Evolutionary conservation across 1,140 invertebrate genomes (phyloP), one percentile per base, ranked within the genome.

Genomic region (Musca domestica): DNA sequence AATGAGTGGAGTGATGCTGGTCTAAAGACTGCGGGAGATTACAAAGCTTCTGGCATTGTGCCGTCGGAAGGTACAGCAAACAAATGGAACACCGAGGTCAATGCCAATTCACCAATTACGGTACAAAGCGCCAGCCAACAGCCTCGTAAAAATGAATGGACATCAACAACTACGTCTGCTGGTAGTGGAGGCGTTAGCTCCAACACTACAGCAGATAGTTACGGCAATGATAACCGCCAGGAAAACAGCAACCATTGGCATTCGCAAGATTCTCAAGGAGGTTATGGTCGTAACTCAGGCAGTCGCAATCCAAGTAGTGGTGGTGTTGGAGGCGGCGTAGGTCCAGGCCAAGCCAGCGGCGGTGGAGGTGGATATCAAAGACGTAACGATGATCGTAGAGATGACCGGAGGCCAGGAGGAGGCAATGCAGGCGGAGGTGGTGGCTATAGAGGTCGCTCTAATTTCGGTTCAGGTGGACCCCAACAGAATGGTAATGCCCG

Each of bases 11-110:
- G 72, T 3, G 73, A 75, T 25, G 64, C 64, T 3, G 27, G 68
- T n/a, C 47, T 61, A 20, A 64, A 68, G 63, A 20, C 19, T 19
- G 9, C 68, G 3, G 46, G 12, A 22, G 54, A 58, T 30, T 58
- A 22, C 30, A 58, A 58, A 58, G 0, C 54, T 10, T 15, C 20
- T 23, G 52, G 20, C 51, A 22, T 22, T 22, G 51, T 25, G 68
- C 63, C 5, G 67, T 48, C 25, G 73, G 76, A 23, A 49, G 51
- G 56, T 27, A 46, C 61, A 27, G 64, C 71, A 14, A 81, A 73
- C 47, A 80, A 81, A 64, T 81, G 78, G 78, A 81, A 77, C 70
- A 74, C 73, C 3, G 78, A 81, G 41, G 76, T 81, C 72, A 78
- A 79, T 68, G 72, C 77, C 15, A 48, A 66, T 71, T 73, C 61